These are phyloP conservation scores for Hycleus cichorii DNA, from an alignment of 1,140 invertebrate species.

Conservation along the genomic window DNA sequence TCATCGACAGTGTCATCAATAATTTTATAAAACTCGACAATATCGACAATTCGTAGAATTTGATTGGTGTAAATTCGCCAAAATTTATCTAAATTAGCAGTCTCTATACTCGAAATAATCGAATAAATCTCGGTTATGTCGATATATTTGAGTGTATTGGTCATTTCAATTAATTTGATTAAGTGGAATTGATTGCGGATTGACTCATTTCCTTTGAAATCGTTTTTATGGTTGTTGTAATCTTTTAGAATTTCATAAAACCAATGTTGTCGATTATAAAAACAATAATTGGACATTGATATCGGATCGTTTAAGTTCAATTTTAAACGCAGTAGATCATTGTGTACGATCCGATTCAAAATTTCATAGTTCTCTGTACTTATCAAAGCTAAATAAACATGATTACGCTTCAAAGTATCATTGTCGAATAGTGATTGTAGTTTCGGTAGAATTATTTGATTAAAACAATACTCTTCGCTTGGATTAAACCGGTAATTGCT, in stretches of 20 bases:
- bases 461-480: slow-evolving; percentile 9
- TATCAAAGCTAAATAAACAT: slow-evolving; percentile 31
- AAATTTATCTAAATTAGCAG: slow-evolving; percentile 15
- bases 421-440: slow-evolving; percentile 11
- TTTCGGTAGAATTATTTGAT: slow-evolving; percentile 19
- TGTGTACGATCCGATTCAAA: slow-evolving; percentile 26
- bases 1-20: background rate
- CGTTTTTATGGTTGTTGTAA: slow-evolving; percentile 6
- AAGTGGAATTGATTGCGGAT: slow-evolving; percentile 26
- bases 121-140: slow-evolving; percentile 13
- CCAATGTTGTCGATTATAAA: slow-evolving; percentile 36
- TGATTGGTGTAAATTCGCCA: slow-evolving; percentile 25
- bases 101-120: slow-evolving; percentile 12
- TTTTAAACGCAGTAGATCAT: slow-evolving; percentile 20
- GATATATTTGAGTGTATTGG: slow-evolving; percentile 17
- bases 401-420: slow-evolving; percentile 23
- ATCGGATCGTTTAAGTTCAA: slow-evolving; percentile 25
- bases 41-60: slow-evolving; percentile 21
- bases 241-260: slow-evolving; percentile 27
- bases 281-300: slow-evolving; percentile 30
- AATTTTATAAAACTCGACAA: slow-evolving; percentile 22
- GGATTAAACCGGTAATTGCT: slow-evolving; percentile 2
- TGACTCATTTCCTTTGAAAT: slow-evolving; percentile 5
- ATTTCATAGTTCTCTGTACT: slow-evolving; percentile 24
- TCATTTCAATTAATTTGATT: slow-evolving; percentile 27